These are phyloP conservation scores for Xylocopa sonorina DNA, from an alignment of 1,140 invertebrate species.

Conservation along the genomic window DNA sequence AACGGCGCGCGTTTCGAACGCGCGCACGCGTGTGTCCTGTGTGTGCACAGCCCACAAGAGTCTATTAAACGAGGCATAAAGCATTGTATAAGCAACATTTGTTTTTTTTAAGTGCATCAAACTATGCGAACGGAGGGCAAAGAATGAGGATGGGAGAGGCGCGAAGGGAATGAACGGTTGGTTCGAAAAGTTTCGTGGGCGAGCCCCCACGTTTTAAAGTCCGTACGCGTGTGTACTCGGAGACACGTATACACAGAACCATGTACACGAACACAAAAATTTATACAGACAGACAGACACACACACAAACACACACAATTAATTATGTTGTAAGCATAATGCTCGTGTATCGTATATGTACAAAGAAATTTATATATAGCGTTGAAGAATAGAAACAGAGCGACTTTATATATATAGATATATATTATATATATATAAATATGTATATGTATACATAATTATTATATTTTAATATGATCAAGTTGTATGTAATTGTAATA, in stretches of 20 bases:
- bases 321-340: slow-evolving; percentile 53
- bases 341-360: slow-evolving; percentile 53
- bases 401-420: slow-evolving; percentile 1
- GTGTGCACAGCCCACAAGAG: slow-evolving; percentile 70
- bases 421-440: slow-evolving; percentile 46
- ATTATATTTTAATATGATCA: slow-evolving; percentile 69
- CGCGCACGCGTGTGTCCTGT: slow-evolving; percentile 28
- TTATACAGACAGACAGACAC: slow-evolving; percentile 14
- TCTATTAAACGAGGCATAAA: slow-evolving; percentile 69
- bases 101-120: slow-evolving; percentile 72
- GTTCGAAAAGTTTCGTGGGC: slow-evolving; percentile 39
- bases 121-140: slow-evolving; percentile 26
- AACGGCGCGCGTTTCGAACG: slow-evolving; percentile 12
- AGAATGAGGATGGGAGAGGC: neutral
- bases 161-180: neutral
- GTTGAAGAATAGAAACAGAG: slow-evolving; percentile 17
- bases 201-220: slow-evolving; percentile 54
- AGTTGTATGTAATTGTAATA: slow-evolving; percentile 37
- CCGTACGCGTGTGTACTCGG: slow-evolving; percentile 6
- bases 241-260: neutral
- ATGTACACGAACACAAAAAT: no score
- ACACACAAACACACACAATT: neutral
- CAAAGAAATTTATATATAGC: slow-evolving; percentile 64
- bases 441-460: slow-evolving; percentile 53
- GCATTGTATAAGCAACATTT: slow-evolving; percentile 74